These are phyloP conservation scores for Ostrea denselamellosa DNA, from an alignment of 1,140 invertebrate species.

Conservation along the genomic window DNA sequence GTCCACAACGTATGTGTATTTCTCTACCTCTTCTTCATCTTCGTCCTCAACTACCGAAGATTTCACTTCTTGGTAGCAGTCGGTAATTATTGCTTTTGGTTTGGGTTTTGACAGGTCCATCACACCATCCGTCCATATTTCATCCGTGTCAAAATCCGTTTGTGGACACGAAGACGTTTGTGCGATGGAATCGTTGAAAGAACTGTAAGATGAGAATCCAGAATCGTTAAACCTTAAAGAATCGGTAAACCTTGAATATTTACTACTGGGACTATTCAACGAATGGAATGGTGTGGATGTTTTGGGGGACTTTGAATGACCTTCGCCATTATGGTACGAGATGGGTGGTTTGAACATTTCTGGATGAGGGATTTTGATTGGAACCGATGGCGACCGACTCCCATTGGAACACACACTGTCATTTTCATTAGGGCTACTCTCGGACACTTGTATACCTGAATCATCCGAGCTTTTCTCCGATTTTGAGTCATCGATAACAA, in stretches of 20 bases:
- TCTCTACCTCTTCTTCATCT: not conserved
- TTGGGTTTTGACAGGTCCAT: slow-evolving; percentile 13
- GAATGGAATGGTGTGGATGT: slow-evolving; percentile 32
- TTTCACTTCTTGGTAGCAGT: not conserved
- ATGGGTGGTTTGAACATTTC: slow-evolving; percentile 15
- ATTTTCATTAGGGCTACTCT: slow-evolving; percentile 32
- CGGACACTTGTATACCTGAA: slow-evolving; percentile 20
- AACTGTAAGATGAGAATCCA: not conserved
- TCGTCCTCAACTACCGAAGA: not conserved
- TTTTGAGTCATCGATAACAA: slow-evolving; percentile 20
- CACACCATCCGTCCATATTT: slow-evolving; percentile 11
- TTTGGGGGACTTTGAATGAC: slow-evolving; percentile 39
- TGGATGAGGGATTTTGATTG: slow-evolving; percentile 6
- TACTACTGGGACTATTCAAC: slow-evolving; percentile 29
- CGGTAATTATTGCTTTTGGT: not conserved
- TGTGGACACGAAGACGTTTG: not conserved
- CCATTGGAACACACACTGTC: slow-evolving; percentile 6
- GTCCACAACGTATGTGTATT: slow-evolving; percentile 6
- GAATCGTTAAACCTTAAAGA: slow-evolving; percentile 1
- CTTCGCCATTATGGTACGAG: not conserved
- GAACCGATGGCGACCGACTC: not conserved
- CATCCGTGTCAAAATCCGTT: slow-evolving; percentile 10
- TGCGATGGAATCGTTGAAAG: not conserved
- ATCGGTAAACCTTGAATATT: not conserved
- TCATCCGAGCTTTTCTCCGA: slow-evolving; percentile 36